Conservation (phyloP, 2,888 invertebrate species). For the Dascillus cervinus region DNA sequence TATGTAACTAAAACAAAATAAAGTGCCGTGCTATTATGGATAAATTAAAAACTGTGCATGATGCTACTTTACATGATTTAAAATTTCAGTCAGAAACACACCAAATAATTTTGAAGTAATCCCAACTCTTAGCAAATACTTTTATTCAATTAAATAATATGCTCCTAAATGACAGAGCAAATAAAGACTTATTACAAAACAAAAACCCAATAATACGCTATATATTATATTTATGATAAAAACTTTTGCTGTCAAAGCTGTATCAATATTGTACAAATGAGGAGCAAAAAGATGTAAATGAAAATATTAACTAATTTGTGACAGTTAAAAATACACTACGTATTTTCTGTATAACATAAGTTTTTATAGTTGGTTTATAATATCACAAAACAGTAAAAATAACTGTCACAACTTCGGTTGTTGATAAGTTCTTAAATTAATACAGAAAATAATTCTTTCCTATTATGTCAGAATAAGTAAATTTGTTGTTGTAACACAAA, state of each 20-base stretch:
- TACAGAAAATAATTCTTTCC: too few species aligned
- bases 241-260: too few species aligned
- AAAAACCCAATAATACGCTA: background rate
- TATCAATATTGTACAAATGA: background rate
- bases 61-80: background rate
- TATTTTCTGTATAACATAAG: background rate
- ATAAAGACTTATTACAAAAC: background rate
- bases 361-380: too few species aligned
- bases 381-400: too few species aligned
- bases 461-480: constrained; percentile 1
- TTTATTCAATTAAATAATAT: background rate
- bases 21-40: too few species aligned
- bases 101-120: too few species aligned
- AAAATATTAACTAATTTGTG: background rate
- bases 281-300: background rate
- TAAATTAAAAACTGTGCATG: too few species aligned
- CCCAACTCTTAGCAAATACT: too few species aligned
- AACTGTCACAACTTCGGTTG: too few species aligned
- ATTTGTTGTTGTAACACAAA: constrained; percentile 2
- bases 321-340: background rate
- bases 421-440: too few species aligned
- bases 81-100: background rate
- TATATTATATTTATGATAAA: constrained; percentile 1
- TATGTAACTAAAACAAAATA: too few species aligned
- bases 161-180: background rate